Evolutionary conservation across 2,797 vertebrate species (phyloP), one percentile per base, ranked within the genome.

Genomic region (Balearica regulorum): DNA sequence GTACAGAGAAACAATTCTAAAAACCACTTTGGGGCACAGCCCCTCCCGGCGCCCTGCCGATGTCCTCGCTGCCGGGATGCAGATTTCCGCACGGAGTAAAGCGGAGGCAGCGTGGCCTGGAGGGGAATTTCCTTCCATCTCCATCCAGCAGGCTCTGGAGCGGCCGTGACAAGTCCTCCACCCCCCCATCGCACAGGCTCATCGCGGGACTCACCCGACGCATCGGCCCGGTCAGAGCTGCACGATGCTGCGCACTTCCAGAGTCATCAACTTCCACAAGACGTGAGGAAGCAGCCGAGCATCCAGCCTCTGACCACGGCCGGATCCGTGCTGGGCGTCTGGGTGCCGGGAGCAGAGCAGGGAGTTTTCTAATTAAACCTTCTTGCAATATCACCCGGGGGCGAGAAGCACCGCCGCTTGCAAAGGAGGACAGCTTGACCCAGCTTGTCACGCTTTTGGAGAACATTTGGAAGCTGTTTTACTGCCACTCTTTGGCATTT

Each of bases 201-300:
- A 21, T 4, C 0, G 2, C 0, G 20, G 49, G 35, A 25, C 31
- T 35, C 4, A 0, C 22, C 48, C 5, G 0, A 26, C 5, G 3
- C 1, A 6, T 13, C 2, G 5, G 39, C 11, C 0, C 3, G n/a
- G 28, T 16, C 13, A 1, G 22, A 7, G 64, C 2, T 15, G 72
- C 69, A 8, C 3, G 29, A 19, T 2, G 18, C 24, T 2, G 8
- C 1, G 7, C 10, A 46, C 19, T 15, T 6, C 35, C 28, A 9
- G 57, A 26, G 46, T 5, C 76, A 4, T 39, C 60, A 12, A 0
- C 43, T 6, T 4, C 46, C 57, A 15, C 25, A 1, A 10, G 33
- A 5, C 1, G 0, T 9, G 57, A 57, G 46, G 21, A 53, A 10
- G 39, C 25, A 16, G 53, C 6, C 0, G 6, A 5, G n/a, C 29